Evolutionary conservation across 2,888 invertebrate species (phyloP).

Genomic region (Pharmacophagus antenor): DNA sequence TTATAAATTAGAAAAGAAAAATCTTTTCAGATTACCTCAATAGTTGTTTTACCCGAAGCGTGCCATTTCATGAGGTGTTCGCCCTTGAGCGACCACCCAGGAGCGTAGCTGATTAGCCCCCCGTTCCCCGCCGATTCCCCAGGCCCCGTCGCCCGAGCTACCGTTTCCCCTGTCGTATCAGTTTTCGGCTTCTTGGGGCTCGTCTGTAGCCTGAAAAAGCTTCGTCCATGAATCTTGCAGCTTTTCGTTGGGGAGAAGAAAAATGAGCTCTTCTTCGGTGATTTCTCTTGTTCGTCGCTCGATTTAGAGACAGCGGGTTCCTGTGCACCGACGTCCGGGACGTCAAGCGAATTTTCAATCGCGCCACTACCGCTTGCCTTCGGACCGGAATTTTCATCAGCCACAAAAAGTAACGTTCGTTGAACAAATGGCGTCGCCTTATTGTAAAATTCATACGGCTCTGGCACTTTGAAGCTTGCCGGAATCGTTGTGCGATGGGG

Average conservation of each 20-base stretch:
- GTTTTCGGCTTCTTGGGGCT: slow-evolving; percentile 76
- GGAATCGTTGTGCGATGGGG: slow-evolving; percentile 74
- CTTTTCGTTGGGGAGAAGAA: slow-evolving; percentile 78
- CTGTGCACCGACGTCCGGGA: slow-evolving; percentile 46
- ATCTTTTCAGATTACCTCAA: slow-evolving; percentile 66
- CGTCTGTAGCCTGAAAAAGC: slow-evolving; percentile 77
- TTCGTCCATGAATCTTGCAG: slow-evolving; percentile 74
- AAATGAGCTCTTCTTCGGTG: slow-evolving; percentile 76
- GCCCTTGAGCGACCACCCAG: slow-evolving; percentile 82
- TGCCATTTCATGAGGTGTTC: slow-evolving; percentile 84
- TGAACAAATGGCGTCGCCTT: slow-evolving; percentile 78
- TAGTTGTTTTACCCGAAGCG: slow-evolving; percentile 80
- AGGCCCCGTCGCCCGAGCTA: slow-evolving; percentile 41
- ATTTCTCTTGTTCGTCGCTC: slow-evolving; percentile 71
- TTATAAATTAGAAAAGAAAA: background rate
- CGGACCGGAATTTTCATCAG: slow-evolving; percentile 71
- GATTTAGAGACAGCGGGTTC: slow-evolving; percentile 57
- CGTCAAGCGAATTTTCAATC: slow-evolving; percentile 42
- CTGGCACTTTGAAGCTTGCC: slow-evolving; percentile 71
- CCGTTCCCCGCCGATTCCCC: slow-evolving; percentile 45
- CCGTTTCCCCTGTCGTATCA: slow-evolving; percentile 50
- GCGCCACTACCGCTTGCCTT: slow-evolving; percentile 50
- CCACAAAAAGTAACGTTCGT: slow-evolving; percentile 71
- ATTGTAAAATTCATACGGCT: slow-evolving; percentile 73
- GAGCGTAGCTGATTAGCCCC: slow-evolving; percentile 82